Base-by-base conservation (phyloP, 2,888 invertebrate genomes). In the Achlya flavicornis region DNA sequence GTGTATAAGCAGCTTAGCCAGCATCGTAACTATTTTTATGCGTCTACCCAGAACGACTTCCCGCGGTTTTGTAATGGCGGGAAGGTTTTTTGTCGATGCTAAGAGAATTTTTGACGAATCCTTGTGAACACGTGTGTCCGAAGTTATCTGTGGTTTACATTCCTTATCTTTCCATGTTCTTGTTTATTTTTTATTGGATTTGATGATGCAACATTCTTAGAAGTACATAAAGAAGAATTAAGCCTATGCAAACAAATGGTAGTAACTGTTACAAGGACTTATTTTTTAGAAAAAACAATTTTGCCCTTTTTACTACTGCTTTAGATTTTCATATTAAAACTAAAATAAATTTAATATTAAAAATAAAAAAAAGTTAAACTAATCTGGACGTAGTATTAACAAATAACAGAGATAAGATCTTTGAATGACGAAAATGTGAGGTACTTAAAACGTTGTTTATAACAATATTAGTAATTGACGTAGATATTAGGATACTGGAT, bases 1-100 rank as follows among this genome's bases (percentile, higher is more conserved):
- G 65, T 64, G 65, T 78, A 73, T 78, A 76, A 75, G 75, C 67
- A 65, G 73, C 73, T 78, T 76, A 77, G 69, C 66, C 63, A 61
- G 57, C 38, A 63, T 66, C 61, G 65, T 73, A 74, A 68, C 64
- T 68, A 69, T 67, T 75, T 79, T 78, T 79, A 79, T 75, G 73
- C 63, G 67, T 69, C 61, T 62, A 53, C 67, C 41, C 68, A 76
- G 75, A 71, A 69, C 75, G 78, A 71, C 73, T 62, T 80, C 83
- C 83, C 77, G 83, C 67, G 75, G 82, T 70, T 77, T 69, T 62
- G 71, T 65, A 57, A 60, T 60, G 60, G 41, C 41, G 41, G 41
- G 41, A 41, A 53, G 53, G 7, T 53, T 60, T 43, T 60, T 60
- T 38, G 60, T 60, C 14, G 60, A 16, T 60, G 41, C 43, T 60